Evolutionary conservation across 1,140 invertebrate species (phyloP).

Genomic region (Ceratosolen solmsi): DNA sequence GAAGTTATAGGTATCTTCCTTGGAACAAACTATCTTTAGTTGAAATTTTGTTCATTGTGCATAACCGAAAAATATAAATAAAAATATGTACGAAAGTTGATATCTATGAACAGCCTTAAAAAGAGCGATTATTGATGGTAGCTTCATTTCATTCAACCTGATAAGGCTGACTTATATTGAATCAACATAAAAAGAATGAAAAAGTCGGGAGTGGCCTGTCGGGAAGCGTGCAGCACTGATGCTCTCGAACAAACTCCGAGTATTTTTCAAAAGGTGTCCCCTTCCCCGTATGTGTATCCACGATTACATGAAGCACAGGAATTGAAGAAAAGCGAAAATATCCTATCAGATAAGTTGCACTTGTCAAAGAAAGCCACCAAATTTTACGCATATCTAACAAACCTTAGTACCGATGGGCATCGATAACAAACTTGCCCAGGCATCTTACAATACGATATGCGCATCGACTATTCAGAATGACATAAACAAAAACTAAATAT

Average conservation of each 20-base stretch:
- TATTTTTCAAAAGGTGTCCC: neutral
- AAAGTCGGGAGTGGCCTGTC: neutral
- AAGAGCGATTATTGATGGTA: neutral
- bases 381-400: neutral
- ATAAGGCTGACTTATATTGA: neutral
- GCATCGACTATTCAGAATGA: too few species aligned
- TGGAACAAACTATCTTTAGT: too few species aligned
- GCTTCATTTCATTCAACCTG: neutral
- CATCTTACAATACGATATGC: neutral
- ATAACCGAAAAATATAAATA: too few species aligned
- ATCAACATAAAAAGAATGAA: neutral
- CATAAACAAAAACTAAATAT: too few species aligned
- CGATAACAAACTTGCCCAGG: neutral
- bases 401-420: neutral
- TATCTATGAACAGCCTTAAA: too few species aligned
- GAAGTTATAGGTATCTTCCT: too few species aligned
- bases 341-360: neutral
- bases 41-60: too few species aligned
- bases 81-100: too few species aligned
- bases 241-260: neutral
- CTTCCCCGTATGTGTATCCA: neutral
- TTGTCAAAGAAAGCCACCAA: neutral
- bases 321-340: neutral
- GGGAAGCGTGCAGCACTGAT: neutral
- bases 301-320: neutral